phyloP scores from a whole-genome alignment of 2,797 vertebrate genomes.

The Gallirallus australis region DNA sequence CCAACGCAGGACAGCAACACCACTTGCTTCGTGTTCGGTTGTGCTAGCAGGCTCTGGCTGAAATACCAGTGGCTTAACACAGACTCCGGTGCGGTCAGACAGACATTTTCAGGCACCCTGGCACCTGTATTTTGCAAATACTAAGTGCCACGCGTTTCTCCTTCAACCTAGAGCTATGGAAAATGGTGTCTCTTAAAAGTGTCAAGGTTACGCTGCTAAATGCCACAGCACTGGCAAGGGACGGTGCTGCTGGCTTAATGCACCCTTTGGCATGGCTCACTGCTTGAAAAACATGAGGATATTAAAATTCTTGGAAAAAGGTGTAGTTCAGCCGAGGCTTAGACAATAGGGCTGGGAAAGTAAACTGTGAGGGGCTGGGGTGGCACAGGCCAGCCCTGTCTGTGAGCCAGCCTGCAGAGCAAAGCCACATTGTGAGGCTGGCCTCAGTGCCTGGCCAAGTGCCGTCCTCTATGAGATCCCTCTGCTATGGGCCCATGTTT shows the following conservation, averaged over 20 bases:
- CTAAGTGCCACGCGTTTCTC: background rate
- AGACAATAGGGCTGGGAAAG: background rate
- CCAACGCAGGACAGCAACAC: background rate
- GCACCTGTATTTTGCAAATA: background rate
- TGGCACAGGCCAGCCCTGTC: background rate
- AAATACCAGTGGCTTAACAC: background rate
- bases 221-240: background rate
- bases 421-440: background rate
- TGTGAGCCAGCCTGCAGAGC: background rate
- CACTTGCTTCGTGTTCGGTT: background rate
- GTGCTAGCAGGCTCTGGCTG: background rate
- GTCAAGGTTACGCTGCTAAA: background rate
- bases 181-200: background rate
- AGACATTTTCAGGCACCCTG: background rate
- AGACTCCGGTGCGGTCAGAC: background rate
- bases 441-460: background rate
- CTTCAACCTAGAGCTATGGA: background rate
- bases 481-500: accelerated
- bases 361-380: background rate
- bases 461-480: background rate
- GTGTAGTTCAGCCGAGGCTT: background rate
- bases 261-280: background rate
- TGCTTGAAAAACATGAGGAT: background rate
- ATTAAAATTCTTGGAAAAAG: background rate
- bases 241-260: background rate